phyloP scores from a whole-genome alignment of 2,888 invertebrate species.

The Charanyca ferruginea region DNA sequence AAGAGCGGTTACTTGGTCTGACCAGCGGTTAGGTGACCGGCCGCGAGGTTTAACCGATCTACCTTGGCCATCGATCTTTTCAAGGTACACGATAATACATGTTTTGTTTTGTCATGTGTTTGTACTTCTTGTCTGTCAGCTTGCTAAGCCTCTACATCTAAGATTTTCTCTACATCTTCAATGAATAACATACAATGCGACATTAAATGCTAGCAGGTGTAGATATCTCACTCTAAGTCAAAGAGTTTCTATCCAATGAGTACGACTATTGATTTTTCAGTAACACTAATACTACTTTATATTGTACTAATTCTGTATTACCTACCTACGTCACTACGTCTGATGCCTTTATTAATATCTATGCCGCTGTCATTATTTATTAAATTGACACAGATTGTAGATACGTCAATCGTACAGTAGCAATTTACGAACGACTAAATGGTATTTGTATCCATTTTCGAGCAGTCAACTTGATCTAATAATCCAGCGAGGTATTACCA shows the following conservation, averaged over 20 bases:
- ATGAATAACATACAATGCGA: too few species aligned
- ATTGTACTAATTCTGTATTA: constrained; percentile 1
- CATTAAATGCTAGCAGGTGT: not conserved
- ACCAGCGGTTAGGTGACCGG: too few species aligned
- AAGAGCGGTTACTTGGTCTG: too few species aligned
- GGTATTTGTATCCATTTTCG: not conserved
- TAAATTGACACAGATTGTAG: constrained; percentile 2
- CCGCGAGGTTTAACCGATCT: too few species aligned
- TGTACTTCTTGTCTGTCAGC: not conserved
- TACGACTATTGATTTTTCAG: constrained; percentile 25
- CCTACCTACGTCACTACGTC: not conserved
- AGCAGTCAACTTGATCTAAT: not conserved
- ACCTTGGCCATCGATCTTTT: too few species aligned
- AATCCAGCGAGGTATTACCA: not conserved
- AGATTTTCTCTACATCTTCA: not conserved
- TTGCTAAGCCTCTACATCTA: not conserved
- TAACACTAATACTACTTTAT: constrained; percentile 19
- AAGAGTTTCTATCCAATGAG: constrained; percentile 1
- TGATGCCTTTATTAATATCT: not conserved
- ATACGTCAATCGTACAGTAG: not conserved
- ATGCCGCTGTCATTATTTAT: constrained; percentile 13
- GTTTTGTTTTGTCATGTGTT: not conserved
- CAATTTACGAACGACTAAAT: too few species aligned
- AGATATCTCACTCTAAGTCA: not conserved
- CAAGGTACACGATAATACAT: too few species aligned